Evolutionary conservation across 2,888 invertebrate genomes (phyloP).

Genomic region (Yponomeuta plumbellus): DNA sequence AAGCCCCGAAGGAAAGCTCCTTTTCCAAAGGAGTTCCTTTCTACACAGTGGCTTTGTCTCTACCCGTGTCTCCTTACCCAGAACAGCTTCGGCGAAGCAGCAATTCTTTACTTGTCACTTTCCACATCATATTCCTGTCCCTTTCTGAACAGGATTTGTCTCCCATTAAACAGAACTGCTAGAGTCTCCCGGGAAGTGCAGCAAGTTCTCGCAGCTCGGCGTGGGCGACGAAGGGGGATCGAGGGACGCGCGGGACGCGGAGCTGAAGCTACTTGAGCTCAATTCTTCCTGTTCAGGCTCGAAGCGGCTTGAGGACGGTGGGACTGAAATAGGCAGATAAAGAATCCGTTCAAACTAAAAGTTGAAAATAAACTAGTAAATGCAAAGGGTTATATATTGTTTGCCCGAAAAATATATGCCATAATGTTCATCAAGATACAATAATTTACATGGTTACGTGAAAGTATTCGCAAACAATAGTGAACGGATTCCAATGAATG

Average conservation of each 20-base stretch:
- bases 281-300: slow-evolving; percentile 85
- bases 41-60: background rate
- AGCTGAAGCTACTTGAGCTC: slow-evolving; percentile 90
- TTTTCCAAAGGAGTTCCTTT: background rate
- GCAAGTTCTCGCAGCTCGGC: slow-evolving; percentile 84
- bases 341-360: background rate
- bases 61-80: background rate
- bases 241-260: slow-evolving; percentile 85
- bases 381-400: no score
- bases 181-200: slow-evolving; percentile 88
- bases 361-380: background rate
- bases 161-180: slow-evolving; percentile 41
- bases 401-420: no score
- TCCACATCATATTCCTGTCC: no score
- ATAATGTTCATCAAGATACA: no score
- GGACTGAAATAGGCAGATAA: background rate
- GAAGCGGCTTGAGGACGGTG: slow-evolving; percentile 67
- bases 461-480: no score
- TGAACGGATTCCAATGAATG: no score
- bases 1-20: no score
- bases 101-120: background rate
- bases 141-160: no score
- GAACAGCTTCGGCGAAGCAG: background rate
- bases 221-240: slow-evolving; percentile 84
- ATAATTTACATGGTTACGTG: no score